These are phyloP conservation scores for Myocastor coypus DNA, from an alignment of 2,113 vertebrate genomes.

Conservation along the genomic window DNA sequence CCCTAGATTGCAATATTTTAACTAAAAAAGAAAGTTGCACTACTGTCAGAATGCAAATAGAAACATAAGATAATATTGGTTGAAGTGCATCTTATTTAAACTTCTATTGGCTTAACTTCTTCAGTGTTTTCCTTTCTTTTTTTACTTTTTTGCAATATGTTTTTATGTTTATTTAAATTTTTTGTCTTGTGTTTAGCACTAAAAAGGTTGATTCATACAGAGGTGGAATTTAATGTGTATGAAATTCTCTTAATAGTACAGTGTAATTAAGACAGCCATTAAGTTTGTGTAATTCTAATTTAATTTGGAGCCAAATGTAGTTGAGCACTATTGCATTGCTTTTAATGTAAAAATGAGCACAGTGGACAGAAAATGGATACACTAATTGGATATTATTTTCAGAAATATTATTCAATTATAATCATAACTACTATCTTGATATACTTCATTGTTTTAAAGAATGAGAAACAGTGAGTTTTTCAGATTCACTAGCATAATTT, in stretches of 20 bases:
- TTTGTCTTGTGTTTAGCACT: conserved; percentile 41
- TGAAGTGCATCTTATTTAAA: conserved; percentile 18
- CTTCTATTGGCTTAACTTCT: not conserved
- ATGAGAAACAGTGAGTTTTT: conserved; percentile 44
- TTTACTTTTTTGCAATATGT: conserved; percentile 8
- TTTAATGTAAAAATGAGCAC: conserved; percentile 78
- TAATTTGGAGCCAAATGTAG: conserved; percentile 74
- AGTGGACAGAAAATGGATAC: conserved; percentile 65
- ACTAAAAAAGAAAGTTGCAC: not conserved
- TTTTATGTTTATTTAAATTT: conserved; percentile 39
- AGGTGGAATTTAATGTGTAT: conserved; percentile 73
- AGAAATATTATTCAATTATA: conserved; percentile 74
- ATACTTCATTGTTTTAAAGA: conserved; percentile 60
- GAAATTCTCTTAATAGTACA: conserved; percentile 74
- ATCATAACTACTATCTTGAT: conserved; percentile 65
- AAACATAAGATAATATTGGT: not conserved
- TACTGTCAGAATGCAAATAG: not conserved
- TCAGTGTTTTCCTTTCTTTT: conserved; percentile 35
- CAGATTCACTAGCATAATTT: conserved; percentile 39
- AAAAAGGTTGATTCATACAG: conserved; percentile 54
- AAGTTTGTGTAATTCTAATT: conserved; percentile 78
- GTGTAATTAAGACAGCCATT: conserved; percentile 76
- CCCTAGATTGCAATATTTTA: not conserved
- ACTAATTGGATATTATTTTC: conserved; percentile 72
- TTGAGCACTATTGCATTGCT: conserved; percentile 71